phyloP scores from a whole-genome alignment of 53 echinoderm and acorn worm species.

The Henricia sp. region DNA sequence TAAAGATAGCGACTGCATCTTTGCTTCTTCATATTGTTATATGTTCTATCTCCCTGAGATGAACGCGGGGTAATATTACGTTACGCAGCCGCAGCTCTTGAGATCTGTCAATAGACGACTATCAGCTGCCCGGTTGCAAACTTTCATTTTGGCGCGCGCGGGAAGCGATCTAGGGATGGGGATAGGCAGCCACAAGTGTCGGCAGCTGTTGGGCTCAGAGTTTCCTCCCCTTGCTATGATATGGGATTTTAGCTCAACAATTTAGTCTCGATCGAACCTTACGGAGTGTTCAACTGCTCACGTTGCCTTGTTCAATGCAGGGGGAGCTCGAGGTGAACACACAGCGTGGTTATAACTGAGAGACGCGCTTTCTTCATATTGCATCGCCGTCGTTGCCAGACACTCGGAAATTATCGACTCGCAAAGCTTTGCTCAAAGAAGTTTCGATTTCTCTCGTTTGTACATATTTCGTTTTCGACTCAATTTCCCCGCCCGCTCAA shows the following conservation, averaged over 20 bases:
- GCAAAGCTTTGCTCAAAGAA: slow-evolving; percentile 4
- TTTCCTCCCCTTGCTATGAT: slow-evolving; percentile 40
- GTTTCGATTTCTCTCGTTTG: slow-evolving; percentile 54
- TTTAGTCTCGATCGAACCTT: slow-evolving; percentile 33
- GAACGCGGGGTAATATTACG: slow-evolving; percentile 31
- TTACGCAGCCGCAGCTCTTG: slow-evolving; percentile 37
- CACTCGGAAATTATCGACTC: slow-evolving; percentile 41
- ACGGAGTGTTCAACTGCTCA: not conserved
- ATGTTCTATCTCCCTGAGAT: not conserved
- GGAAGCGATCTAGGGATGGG: slow-evolving; percentile 15
- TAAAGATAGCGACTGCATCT: too few relatives aligned
- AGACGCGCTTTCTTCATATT: not conserved
- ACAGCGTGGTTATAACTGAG: too few relatives aligned
- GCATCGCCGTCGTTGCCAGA: slow-evolving; percentile 28
- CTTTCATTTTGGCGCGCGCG: slow-evolving; percentile 30
- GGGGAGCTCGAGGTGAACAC: too few relatives aligned
- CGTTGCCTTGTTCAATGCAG: too few relatives aligned
- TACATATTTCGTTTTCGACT: not conserved
- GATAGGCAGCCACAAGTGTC: slow-evolving; percentile 54
- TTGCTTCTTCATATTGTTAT: too few relatives aligned
- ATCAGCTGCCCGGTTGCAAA: slow-evolving; percentile 40
- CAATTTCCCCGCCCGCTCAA: not conserved
- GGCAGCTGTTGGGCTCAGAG: slow-evolving; percentile 43
- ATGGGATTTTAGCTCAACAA: slow-evolving; percentile 18
- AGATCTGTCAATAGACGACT: slow-evolving; percentile 33